Base-by-base conservation (phyloP, 2,797 vertebrate species). In the Sternotherus odoratus region DNA sequence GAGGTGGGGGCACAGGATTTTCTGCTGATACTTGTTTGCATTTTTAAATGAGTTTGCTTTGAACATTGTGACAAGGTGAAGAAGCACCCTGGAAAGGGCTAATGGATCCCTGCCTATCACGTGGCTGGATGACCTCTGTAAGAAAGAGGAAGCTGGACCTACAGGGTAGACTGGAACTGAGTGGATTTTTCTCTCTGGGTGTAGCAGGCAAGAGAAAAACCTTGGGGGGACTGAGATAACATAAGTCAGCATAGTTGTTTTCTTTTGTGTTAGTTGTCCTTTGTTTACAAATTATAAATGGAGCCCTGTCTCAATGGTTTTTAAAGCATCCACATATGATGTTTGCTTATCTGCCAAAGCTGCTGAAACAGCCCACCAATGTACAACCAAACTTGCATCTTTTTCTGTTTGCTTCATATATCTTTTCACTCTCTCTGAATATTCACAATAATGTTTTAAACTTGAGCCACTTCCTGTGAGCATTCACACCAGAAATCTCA, bases 61-160 rank as follows among this genome's bases (percentile, higher is more conserved):
- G 57, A 85, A 36, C 36, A 23, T 0, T 24, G 26, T 50, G 46
- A 23, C n/a, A 48, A 49, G 39, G 13, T 63, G 48, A 86, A 74
- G 16, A 19, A 57, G 50, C 33, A 1, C 2, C 3, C 77, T 54
- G 33, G 24, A 5, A 21, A 85, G 8, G 49, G 28, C 39, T 77
- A 83, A 91, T 1, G 36, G 50, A 53, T 88, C 60, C 26, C 39
- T 89, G 74, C n/a, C 81, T 77, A 83, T 33, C 82, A 93, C 43
- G 39, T 51, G 57, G n/a, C 46, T 83, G 78, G 21, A 39, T 0
- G 77, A 28, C 9, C 60, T 8, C 60, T 5, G 78, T 50, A 19
- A 66, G 84, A 74, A 57, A 63, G 28, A 60, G 75, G 49, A 83
- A 81, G 33, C 8, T 12, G 8, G 57, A 83, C 83, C 74, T 50